Evolutionary conservation across 2,113 vertebrate genomes (phyloP), one percentile per base, ranked within the genome.

Genomic region (human (Homo sapiens)): DNA sequence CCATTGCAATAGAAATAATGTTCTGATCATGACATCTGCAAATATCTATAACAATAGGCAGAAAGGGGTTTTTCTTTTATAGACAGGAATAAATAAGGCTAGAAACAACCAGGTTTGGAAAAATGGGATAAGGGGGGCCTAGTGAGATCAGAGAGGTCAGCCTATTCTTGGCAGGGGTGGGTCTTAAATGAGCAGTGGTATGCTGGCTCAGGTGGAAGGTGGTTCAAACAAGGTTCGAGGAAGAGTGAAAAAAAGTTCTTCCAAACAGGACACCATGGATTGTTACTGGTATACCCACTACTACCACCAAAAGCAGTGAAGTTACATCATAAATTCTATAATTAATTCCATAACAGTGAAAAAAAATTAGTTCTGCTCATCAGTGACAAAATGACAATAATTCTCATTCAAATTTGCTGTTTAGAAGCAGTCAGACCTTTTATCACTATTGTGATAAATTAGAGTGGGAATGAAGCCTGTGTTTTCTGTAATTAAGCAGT

Each of bases 361-460:
- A 97, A 97, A 96, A 73, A 94, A 95, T 96, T 93, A 95, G 72
- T 83, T 94, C 76, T 96, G 76, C 72, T 92, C 57, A 6, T 94
- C 92, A 83, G 80, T 89, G 89, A 97, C 88, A 90, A 80, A 90
- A 61, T 48, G 80, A 80, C 83, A 88, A 80, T 93, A 94, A 85
- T 25, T 82, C 79, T 61, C 45, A 79, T 90, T 90, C 72, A 94
- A 81, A 97, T 90, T 90, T 72, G 75, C 72, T 7, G 23, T 93
- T 96, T 79, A 75, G 83, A 52, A 96, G 81, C 35, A 82, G 86
- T 85, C 94, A 94, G 72, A 85, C 52, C 79, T 98, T 96, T 90
- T 73, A 97, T 98, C 97, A 96, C 50, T 87, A 83, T 35, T 95
- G 81, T 95, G 92, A 97, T 96, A 88, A 97, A 97, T 97, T 95